A percentile compares a stretch with the other conserved stretches of the same genome.
These are phyloP conservation scores for Cremastinae sp. DNA, from an alignment of 2,888 invertebrate species.

Conservation along the genomic window DNA sequence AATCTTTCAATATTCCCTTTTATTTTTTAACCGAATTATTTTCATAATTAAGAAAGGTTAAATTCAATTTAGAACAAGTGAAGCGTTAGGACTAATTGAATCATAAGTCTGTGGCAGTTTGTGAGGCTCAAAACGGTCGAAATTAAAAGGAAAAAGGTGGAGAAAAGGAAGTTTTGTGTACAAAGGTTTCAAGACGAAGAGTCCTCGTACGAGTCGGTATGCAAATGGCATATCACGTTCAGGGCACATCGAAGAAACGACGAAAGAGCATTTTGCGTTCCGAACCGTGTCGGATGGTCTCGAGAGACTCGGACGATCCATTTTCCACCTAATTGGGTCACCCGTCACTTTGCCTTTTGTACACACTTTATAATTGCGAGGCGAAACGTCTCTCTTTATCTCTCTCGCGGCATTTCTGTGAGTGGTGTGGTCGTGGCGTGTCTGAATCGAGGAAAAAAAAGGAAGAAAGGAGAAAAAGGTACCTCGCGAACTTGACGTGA, in stretches of 20 bases:
- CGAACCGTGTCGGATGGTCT: slow-evolving; percentile 33
- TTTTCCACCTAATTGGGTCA: slow-evolving; percentile 62
- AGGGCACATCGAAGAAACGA: slow-evolving; percentile 18
- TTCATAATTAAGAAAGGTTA: too few relatives aligned
- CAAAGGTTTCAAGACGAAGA: slow-evolving; percentile 21
- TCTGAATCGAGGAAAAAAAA: too few relatives aligned
- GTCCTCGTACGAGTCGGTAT: slow-evolving; percentile 55
- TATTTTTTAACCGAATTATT: too few relatives aligned
- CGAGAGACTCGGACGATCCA: slow-evolving; percentile 47
- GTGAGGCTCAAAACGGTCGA: not conserved
- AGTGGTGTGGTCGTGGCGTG: not conserved
- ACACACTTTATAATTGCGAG: slow-evolving; percentile 53
- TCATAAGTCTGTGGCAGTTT: too few relatives aligned
- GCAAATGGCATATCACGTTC: slow-evolving; percentile 51
- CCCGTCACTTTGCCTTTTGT: slow-evolving; percentile 61
- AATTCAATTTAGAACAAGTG: too few relatives aligned
- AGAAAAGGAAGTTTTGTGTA: slow-evolving; percentile 10
- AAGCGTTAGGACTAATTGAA: too few relatives aligned
- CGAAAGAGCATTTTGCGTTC: slow-evolving; percentile 41
- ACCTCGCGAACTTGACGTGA: slow-evolving; percentile 33
- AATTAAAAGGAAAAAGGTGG: slow-evolving; percentile 3
- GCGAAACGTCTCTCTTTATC: slow-evolving; percentile 41
- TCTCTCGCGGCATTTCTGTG: slow-evolving; percentile 1
- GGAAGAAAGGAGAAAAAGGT: not conserved
- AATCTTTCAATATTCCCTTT: too few relatives aligned